These are phyloP conservation scores for Seriola quinqueradiata DNA, from an alignment of 2,113 vertebrate species.

Conservation along the genomic window DNA sequence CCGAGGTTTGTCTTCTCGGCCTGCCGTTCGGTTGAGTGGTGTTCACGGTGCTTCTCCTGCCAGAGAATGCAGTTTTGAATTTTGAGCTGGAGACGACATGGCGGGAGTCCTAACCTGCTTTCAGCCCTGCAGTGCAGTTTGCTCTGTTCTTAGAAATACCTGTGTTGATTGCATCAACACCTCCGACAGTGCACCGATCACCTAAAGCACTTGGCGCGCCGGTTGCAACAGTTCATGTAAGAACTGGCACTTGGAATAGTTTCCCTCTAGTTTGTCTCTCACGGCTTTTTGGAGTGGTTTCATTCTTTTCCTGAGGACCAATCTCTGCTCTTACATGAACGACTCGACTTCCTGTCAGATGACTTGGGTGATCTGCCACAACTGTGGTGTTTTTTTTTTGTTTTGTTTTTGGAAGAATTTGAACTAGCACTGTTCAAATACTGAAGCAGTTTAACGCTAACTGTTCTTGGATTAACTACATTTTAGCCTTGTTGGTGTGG, in stretches of 20 bases:
- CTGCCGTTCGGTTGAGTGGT: neutral
- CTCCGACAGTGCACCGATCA: neutral
- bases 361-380: slow-evolving; percentile 5
- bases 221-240: slow-evolving; percentile 18
- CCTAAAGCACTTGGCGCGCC: neutral
- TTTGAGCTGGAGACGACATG: neutral
- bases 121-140: slow-evolving; percentile 11
- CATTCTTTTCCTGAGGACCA: slow-evolving; percentile 57
- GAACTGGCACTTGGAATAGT: slow-evolving; percentile 44
- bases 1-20: neutral
- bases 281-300: slow-evolving; percentile 55
- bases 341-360: neutral
- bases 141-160: neutral
- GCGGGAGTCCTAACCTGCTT: slow-evolving; percentile 18
- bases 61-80: slow-evolving; percentile 55
- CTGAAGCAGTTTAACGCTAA: slow-evolving; percentile 2
- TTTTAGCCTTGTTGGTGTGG: slow-evolving; percentile 59
- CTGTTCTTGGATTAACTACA: slow-evolving; percentile 51
- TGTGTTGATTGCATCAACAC: neutral
- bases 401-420: neutral
- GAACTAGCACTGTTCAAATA: slow-evolving; percentile 35
- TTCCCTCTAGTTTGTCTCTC: slow-evolving; percentile 46
- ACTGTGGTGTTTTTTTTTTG: neutral
- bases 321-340: slow-evolving; percentile 41
- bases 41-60: slow-evolving; percentile 52